Conservation (phyloP, 2,888 invertebrate species). For the Syrista parreyssii region DNA sequence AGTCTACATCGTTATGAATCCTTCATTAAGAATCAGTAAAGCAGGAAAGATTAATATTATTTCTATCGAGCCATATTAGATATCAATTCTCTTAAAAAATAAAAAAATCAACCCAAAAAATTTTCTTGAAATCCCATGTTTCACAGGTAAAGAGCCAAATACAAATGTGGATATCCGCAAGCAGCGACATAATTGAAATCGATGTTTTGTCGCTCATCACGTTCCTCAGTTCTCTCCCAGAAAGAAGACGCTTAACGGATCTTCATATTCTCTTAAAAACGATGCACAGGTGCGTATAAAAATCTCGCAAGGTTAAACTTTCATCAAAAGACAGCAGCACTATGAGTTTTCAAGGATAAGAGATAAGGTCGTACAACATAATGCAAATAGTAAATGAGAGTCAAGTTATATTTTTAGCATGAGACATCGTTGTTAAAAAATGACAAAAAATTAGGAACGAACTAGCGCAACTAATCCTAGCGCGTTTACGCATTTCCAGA, state of each 20-base stretch:
- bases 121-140: constrained; percentile 14
- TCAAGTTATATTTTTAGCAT: not conserved
- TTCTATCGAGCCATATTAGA: constrained; percentile 8
- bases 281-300: constrained; percentile 53
- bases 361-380: not conserved
- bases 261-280: constrained; percentile 58
- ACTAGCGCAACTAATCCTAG: not conserved
- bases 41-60: constrained; percentile 5
- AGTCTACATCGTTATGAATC: not conserved
- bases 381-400: not conserved
- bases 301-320: not conserved
- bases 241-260: constrained; percentile 57
- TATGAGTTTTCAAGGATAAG: not conserved
- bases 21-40: constrained; percentile 3
- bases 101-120: not conserved
- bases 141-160: constrained; percentile 58
- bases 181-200: constrained; percentile 54
- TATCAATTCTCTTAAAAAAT: constrained; percentile 16
- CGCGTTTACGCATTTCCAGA: constrained; percentile 59
- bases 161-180: constrained; percentile 56
- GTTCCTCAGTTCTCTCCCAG: constrained; percentile 60
- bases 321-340: not conserved
- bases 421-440: constrained; percentile 12
- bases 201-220: constrained; percentile 60
- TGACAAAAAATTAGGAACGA: not conserved